Percentiles rank a stretch among this genome's conserved stretches.
Evolutionary conservation across 2,797 vertebrate genomes (phyloP).

Genomic region (Bradypodion ventrale): DNA sequence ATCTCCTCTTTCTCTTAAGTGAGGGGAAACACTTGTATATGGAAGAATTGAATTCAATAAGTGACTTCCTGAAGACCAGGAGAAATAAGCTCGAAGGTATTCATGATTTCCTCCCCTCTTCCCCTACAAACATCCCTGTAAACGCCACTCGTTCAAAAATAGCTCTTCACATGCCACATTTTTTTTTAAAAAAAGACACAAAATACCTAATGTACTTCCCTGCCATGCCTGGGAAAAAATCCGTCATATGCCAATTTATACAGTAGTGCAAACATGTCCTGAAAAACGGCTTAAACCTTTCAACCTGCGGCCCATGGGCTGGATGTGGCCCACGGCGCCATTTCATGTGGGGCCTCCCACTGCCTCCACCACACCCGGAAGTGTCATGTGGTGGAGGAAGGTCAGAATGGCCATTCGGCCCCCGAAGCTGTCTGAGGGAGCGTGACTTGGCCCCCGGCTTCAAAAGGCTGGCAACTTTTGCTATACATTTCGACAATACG

Average conservation of each 20-base stretch:
- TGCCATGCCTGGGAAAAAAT: not conserved
- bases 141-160: conserved; percentile 10
- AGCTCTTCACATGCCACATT: not conserved
- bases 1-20: conserved; percentile 77
- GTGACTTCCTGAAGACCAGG: conserved; percentile 72
- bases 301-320: too few species aligned
- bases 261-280: not conserved
- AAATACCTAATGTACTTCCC: not conserved
- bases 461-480: too few species aligned
- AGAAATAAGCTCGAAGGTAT: conserved; percentile 78
- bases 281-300: conserved; percentile 2
- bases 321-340: too few species aligned
- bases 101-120: conserved; percentile 21
- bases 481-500: not conserved
- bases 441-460: too few species aligned
- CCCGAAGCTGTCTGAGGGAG: too few species aligned
- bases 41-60: conserved; percentile 75
- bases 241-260: not conserved
- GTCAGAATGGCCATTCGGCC: too few species aligned
- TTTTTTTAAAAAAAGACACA: conserved; percentile 14
- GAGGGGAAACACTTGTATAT: conserved; percentile 76
- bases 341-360: too few species aligned
- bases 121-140: not conserved
- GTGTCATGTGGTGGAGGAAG: too few species aligned
- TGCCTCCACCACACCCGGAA: too few species aligned